phyloP scores from a whole-genome alignment of 2,888 invertebrate species.

The Lycia hirtaria region DNA sequence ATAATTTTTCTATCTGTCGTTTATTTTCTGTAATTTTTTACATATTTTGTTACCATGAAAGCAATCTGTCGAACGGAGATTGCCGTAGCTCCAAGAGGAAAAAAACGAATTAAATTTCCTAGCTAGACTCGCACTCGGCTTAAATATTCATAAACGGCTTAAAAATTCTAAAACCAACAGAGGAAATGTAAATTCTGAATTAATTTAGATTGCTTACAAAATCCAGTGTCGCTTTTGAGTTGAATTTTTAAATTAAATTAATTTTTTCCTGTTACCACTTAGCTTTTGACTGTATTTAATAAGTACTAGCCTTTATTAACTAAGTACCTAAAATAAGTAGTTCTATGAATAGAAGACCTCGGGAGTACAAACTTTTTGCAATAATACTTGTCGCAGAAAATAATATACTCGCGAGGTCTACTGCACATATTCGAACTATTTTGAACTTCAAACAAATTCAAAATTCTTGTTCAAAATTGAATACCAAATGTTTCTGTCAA shows the following conservation, averaged over 20 bases:
- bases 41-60: no score
- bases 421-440: no score
- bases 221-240: constrained; percentile 26
- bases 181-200: constrained; percentile 33
- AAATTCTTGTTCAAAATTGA: no score
- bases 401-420: no score
- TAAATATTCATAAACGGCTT: constrained; percentile 32
- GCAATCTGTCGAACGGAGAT: background rate
- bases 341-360: no score
- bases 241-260: constrained; percentile 34
- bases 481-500: no score
- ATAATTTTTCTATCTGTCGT: no score
- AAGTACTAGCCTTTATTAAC: background rate
- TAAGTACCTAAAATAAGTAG: no score
- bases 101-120: constrained; percentile 1
- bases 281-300: background rate
- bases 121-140: constrained; percentile 21
- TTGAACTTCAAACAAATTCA: no score
- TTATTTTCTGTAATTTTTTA: no score
- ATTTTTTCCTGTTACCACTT: constrained; percentile 7
- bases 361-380: no score
- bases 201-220: constrained; percentile 39
- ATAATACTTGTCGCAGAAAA: no score
- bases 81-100: background rate
- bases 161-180: constrained; percentile 31